Evolutionary conservation across 2,888 invertebrate species (phyloP), one percentile per base, ranked within the genome.

Genomic region (Desoria tigrina): DNA sequence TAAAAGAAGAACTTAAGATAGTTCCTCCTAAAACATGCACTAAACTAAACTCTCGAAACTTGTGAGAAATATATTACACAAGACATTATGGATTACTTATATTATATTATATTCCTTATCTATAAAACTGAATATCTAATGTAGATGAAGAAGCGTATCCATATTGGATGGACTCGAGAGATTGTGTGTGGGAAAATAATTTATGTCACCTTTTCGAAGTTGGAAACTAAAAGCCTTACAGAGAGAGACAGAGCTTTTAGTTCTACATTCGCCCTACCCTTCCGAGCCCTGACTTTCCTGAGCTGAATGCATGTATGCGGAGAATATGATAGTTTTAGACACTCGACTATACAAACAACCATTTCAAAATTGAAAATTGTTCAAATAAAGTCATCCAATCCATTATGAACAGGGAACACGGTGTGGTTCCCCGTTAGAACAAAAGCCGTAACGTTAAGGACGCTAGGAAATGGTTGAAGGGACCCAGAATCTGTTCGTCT

Each of bases 291-390:
- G 45, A 18, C 45, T 18, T 45, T 16, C 45, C 45, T 21, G 9
- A 9, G 16, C 9, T 18, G 16, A 6, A 45, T 45, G 45, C 16
- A 45, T 18, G 45, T 45, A 18, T 16, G 21, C 16, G 21, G 45
- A 45, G 45, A 45, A 45, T 45, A 45, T 45, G 45, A 45, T 64
- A 64, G 68, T 68, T 68, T 68, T 64, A 67, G 65, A 66, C 70
- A 72, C 72, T 72, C 74, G 72, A 60, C 67, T 72, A 65, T 65
- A 71, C 67, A 72, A 74, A 74, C 74, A 74, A 69, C 70, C 72
- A 70, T 72, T 74, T 74, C 68, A 74, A 74, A 68, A 74, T 74
- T 74, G 74, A 74, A 74, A 74, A 74, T 74, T 74, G 74, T 74
- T 74, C 74, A 74, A 74, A 74, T 72, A 74, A 69, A 74, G 69